A percentile compares a stretch with the other conserved stretches of the same genome.
These are phyloP conservation scores for Chaetodon trifasciatus DNA, from an alignment of 2,797 vertebrate genomes.

Conservation along the genomic window DNA sequence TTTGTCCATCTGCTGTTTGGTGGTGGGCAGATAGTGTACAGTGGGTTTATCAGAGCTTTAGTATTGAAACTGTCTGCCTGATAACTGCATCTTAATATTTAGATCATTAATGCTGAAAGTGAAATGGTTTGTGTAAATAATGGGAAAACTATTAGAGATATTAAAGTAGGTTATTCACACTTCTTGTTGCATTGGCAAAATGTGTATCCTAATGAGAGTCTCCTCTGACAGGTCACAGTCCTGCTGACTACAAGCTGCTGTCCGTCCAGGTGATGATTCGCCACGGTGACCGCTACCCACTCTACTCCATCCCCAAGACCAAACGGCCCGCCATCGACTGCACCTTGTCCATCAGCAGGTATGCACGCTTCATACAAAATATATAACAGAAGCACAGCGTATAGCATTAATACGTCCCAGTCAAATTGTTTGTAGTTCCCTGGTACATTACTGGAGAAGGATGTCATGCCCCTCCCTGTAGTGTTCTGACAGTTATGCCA, in stretches of 20 bases:
- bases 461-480: background rate
- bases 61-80: too few species aligned
- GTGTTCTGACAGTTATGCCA: background rate
- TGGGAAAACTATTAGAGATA: background rate
- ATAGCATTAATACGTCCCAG: background rate
- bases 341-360: conserved; percentile 90
- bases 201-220: conserved; percentile 12
- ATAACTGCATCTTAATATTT: background rate
- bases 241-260: conserved; percentile 93
- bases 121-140: background rate
- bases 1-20: too few species aligned
- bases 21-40: too few species aligned
- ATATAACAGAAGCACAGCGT: background rate
- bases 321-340: conserved; percentile 94
- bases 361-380: background rate
- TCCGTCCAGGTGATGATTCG: conserved; percentile 97
- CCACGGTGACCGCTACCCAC: conserved; percentile 95
- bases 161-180: background rate
- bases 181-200: background rate
- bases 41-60: too few species aligned
- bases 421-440: background rate
- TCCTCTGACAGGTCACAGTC: conserved; percentile 90
- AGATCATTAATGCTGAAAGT: background rate
- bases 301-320: conserved; percentile 96
- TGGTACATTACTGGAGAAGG: background rate